Evolutionary conservation across 2,888 invertebrate genomes (phyloP).

Genomic region (Argyresthia goedartella): DNA sequence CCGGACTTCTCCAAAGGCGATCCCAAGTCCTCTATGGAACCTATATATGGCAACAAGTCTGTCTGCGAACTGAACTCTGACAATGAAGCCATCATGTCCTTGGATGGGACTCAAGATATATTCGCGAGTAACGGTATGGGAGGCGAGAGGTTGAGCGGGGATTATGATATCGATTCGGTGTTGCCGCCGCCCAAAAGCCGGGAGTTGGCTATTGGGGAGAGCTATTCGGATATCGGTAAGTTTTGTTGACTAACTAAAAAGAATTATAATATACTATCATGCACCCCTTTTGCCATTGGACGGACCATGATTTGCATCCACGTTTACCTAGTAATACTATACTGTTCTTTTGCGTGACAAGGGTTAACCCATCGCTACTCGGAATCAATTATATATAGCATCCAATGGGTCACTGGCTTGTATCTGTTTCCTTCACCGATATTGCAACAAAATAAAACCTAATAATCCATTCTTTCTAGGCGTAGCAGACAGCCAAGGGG

Average conservation of each 20-base stretch:
- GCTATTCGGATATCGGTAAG: constrained; percentile 66
- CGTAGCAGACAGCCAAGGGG: constrained; percentile 72
- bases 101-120: constrained; percentile 55
- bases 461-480: constrained; percentile 25
- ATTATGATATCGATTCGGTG: constrained; percentile 61
- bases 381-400: too few relatives aligned
- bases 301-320: too few relatives aligned
- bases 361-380: too few relatives aligned
- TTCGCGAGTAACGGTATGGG: constrained; percentile 51
- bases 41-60: constrained; percentile 62
- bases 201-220: constrained; percentile 65
- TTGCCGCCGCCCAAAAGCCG: constrained; percentile 61
- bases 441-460: too few relatives aligned
- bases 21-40: constrained; percentile 55
- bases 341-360: too few relatives aligned
- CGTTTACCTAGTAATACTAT: too few relatives aligned
- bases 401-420: too few relatives aligned
- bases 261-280: too few relatives aligned
- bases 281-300: too few relatives aligned
- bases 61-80: constrained; percentile 56
- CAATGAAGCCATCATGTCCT: constrained; percentile 42
- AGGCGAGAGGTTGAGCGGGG: constrained; percentile 54
- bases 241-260: not conserved
- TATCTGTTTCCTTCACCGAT: too few relatives aligned
- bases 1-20: constrained; percentile 58